A percentile compares a stretch with the other conserved stretches of the same genome.
phyloP scores from a whole-genome alignment of 2,113 vertebrate species.

The Carassius carassius region DNA sequence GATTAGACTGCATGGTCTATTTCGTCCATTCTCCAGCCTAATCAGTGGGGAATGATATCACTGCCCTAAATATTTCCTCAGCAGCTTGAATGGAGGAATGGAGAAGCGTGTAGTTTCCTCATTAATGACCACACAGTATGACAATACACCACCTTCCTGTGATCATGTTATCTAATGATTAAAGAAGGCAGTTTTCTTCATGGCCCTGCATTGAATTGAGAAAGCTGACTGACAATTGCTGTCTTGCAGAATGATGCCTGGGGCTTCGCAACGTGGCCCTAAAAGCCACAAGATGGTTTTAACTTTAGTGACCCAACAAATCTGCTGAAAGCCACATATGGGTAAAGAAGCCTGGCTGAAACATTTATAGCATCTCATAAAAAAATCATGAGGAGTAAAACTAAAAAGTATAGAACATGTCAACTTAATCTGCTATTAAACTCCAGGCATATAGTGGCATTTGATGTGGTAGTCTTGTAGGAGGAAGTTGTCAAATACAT shows the following conservation, averaged over 20 bases:
- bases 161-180: constrained; percentile 20
- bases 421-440: constrained; percentile 29
- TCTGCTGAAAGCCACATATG: constrained; percentile 55
- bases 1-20: constrained; percentile 63
- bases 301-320: constrained; percentile 63
- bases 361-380: constrained; percentile 71
- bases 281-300: constrained; percentile 27
- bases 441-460: background rate
- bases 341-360: constrained; percentile 66
- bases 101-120: constrained; percentile 49
- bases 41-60: constrained; percentile 57
- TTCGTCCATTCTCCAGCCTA: constrained; percentile 60
- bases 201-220: background rate
- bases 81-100: constrained; percentile 40
- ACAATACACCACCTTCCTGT: constrained; percentile 9
- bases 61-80: constrained; percentile 43
- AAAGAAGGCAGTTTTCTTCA: constrained; percentile 31
- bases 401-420: constrained; percentile 25
- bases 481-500: constrained; percentile 17
- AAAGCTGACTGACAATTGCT: background rate
- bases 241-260: background rate
- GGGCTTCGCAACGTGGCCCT: background rate
- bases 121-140: constrained; percentile 37
- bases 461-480: constrained; percentile 25
- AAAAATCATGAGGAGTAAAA: constrained; percentile 65